Conservation (phyloP, 2,888 invertebrate genomes). For the Sminthurides aquaticus region DNA sequence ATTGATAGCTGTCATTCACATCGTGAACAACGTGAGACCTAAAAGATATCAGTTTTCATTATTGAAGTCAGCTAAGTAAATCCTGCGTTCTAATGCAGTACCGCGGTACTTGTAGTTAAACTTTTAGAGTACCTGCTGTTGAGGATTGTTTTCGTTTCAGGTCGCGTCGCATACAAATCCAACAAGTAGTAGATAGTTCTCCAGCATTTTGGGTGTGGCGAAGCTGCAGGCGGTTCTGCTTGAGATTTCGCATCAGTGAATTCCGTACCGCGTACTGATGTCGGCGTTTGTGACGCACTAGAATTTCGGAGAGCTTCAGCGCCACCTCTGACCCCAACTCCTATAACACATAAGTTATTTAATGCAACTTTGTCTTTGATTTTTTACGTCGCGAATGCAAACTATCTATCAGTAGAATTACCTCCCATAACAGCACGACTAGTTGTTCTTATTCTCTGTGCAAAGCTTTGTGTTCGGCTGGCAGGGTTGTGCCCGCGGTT, state of each 20-base stretch:
- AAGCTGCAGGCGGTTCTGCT: constrained; percentile 7
- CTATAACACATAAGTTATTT: not conserved
- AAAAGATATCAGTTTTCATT: not conserved
- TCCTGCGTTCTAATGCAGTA: too few species aligned
- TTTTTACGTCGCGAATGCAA: not conserved
- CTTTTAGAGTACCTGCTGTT: constrained; percentile 53
- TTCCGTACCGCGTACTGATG: constrained; percentile 37
- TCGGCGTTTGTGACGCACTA: constrained; percentile 41
- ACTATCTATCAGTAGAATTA: not conserved
- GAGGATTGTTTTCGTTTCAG: constrained; percentile 85
- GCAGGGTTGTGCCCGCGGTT: constrained; percentile 27
- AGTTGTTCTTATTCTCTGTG: constrained; percentile 75
- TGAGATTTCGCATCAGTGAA: constrained; percentile 26
- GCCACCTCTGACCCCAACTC: not conserved
- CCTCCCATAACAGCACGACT: constrained; percentile 69
- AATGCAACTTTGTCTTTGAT: not conserved
- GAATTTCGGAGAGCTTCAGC: constrained; percentile 31
- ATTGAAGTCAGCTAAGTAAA: not conserved
- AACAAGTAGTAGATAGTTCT: constrained; percentile 85
- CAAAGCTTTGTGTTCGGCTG: constrained; percentile 72
- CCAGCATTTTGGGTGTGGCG: constrained; percentile 70
- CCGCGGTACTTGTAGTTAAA: not conserved
- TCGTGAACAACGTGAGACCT: constrained; percentile 27
- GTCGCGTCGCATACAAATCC: constrained; percentile 87
- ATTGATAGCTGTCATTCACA: constrained; percentile 24